Percentiles rank a stretch among this genome's conserved stretches.
Evolutionary conservation across 2,888 invertebrate species (phyloP).

Genomic region (Matsumyia berberina): DNA sequence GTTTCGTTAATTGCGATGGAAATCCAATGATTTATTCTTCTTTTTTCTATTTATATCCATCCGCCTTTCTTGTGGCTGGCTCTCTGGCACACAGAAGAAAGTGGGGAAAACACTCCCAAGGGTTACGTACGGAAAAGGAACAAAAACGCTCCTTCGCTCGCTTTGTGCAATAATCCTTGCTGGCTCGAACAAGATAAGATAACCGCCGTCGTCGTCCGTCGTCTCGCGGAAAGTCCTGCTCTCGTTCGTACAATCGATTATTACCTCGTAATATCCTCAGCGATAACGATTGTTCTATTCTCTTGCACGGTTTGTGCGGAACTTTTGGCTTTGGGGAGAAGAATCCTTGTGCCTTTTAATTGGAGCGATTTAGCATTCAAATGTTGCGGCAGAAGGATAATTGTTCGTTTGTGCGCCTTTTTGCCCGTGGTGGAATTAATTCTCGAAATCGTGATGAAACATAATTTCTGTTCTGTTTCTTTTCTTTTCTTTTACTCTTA

Average conservation of each 20-base stretch:
- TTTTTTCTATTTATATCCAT: slow-evolving; percentile 46
- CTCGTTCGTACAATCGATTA: slow-evolving; percentile 66
- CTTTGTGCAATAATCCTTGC: slow-evolving; percentile 51
- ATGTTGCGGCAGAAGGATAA: slow-evolving; percentile 74
- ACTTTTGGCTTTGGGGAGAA: slow-evolving; percentile 4
- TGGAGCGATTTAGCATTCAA: slow-evolving; percentile 75
- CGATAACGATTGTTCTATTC: slow-evolving; percentile 59
- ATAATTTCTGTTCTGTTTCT: slow-evolving; percentile 38
- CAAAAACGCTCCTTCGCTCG: background rate
- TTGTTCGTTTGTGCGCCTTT: slow-evolving; percentile 73
- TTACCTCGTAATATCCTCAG: slow-evolving; percentile 72
- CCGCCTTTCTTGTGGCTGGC: slow-evolving; percentile 35
- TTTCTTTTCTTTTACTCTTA: background rate
- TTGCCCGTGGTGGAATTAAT: slow-evolving; percentile 54
- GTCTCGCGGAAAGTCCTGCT: slow-evolving; percentile 43
- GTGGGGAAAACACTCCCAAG: slow-evolving; percentile 39
- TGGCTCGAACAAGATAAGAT: slow-evolving; percentile 55
- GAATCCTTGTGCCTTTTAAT: slow-evolving; percentile 67
- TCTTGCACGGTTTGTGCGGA: slow-evolving; percentile 16
- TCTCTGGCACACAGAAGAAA: slow-evolving; percentile 7
- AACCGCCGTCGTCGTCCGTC: slow-evolving; percentile 35
- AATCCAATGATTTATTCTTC: slow-evolving; percentile 74
- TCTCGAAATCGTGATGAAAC: slow-evolving; percentile 66
- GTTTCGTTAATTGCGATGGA: slow-evolving; percentile 74
- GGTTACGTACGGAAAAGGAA: slow-evolving; percentile 43